phyloP scores from a whole-genome alignment of 2,797 vertebrate genomes.

The Eleutherodactylus coqui region DNA sequence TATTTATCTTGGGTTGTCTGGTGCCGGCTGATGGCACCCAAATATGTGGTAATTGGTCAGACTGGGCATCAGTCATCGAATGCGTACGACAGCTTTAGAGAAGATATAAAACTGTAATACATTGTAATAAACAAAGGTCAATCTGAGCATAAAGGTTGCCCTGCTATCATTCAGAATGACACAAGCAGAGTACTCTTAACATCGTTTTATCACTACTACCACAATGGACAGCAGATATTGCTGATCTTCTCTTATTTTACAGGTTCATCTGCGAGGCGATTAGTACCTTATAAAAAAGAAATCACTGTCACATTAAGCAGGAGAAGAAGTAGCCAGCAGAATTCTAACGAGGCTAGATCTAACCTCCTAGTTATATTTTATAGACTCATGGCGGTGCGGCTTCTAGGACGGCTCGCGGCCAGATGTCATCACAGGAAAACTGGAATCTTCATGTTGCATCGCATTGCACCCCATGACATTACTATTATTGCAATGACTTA shows the following conservation, averaged over 20 bases:
- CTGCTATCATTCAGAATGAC: background rate
- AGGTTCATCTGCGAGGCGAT: background rate
- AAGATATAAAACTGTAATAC: background rate
- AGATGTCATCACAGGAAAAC: too few relatives aligned
- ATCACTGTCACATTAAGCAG: too few relatives aligned
- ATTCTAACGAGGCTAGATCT: too few relatives aligned
- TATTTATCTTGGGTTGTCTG: background rate
- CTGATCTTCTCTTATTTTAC: background rate
- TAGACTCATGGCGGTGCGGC: too few relatives aligned
- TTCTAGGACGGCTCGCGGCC: too few relatives aligned
- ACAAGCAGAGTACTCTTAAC: background rate
- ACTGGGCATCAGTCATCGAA: background rate
- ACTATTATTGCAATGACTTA: too few relatives aligned
- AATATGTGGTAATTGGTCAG: background rate
- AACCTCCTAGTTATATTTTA: too few relatives aligned
- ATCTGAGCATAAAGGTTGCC: background rate
- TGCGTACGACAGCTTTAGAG: background rate
- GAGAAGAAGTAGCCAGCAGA: too few relatives aligned
- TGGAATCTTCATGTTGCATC: too few relatives aligned
- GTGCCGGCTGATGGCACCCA: background rate
- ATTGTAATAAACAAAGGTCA: background rate
- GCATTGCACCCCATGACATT: too few relatives aligned
- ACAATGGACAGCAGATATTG: background rate
- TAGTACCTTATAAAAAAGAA: background rate
- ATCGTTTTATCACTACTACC: background rate